These are phyloP conservation scores for Listronotus oregonensis DNA, from an alignment of 1,140 invertebrate species.

Conservation along the genomic window DNA sequence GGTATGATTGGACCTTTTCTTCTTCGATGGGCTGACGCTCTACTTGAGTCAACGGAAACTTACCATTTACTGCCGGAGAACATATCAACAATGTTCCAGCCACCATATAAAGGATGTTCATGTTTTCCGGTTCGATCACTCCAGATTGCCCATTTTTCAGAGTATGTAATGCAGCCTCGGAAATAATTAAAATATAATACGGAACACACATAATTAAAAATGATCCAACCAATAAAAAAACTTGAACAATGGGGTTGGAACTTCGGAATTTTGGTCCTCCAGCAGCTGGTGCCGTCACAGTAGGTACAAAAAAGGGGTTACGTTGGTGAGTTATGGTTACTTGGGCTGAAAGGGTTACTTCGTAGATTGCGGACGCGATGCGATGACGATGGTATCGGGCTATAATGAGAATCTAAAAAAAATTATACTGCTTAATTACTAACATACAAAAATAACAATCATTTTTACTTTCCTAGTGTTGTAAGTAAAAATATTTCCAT, in stretches of 20 bases:
- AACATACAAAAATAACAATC: neutral
- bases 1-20: too few relatives aligned
- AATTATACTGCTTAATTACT: neutral
- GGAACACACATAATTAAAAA: conserved; percentile 74
- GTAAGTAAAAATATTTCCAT: too few relatives aligned
- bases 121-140: neutral
- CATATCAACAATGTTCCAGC: conserved; percentile 68
- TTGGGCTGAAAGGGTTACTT: conserved; percentile 81
- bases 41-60: too few relatives aligned
- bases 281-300: conserved; percentile 60
- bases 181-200: conserved; percentile 73
- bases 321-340: conserved; percentile 81
- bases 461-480: too few relatives aligned
- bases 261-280: conserved; percentile 64
- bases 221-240: conserved; percentile 73
- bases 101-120: conserved; percentile 62
- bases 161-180: conserved; percentile 59
- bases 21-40: too few relatives aligned
- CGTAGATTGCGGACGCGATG: conserved; percentile 83
- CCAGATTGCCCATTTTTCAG: neutral
- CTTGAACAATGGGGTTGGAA: conserved; percentile 70
- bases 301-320: conserved; percentile 73
- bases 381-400: conserved; percentile 80
- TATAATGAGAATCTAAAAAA: conserved; percentile 56
- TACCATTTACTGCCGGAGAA: conserved; percentile 72